These are phyloP conservation scores for Pan paniscus DNA, from an alignment of 2,113 vertebrate species.

Conservation along the genomic window DNA sequence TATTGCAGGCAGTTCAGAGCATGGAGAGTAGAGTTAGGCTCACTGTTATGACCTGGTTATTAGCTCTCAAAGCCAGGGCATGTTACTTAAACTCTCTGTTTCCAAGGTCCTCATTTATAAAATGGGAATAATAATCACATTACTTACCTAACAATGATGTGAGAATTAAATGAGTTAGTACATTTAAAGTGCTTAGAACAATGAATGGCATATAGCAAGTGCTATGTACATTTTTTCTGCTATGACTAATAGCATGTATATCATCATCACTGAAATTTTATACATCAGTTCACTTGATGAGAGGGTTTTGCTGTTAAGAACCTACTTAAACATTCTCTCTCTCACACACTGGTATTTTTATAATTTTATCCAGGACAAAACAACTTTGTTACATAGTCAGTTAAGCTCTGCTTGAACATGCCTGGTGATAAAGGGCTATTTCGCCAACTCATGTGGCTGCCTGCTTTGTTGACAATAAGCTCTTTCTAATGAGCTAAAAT, in stretches of 20 bases:
- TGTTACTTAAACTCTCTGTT: background rate
- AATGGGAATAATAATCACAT: background rate
- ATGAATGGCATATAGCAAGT: background rate
- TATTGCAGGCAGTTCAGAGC: background rate
- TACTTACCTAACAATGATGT: background rate
- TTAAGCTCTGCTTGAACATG: background rate
- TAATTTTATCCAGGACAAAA: background rate
- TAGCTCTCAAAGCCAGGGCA: background rate
- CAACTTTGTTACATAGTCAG: background rate
- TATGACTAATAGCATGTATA: background rate
- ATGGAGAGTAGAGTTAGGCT: no score
- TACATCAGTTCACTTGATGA: background rate
- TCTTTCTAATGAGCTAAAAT: slow-evolving; percentile 25
- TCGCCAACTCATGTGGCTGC: background rate
- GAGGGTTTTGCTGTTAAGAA: background rate
- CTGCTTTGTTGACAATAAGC: background rate
- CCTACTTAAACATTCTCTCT: background rate
- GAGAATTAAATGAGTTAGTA: background rate
- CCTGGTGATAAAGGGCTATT: background rate
- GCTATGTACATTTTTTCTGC: background rate
- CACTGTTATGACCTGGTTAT: background rate
- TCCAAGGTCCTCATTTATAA: background rate
- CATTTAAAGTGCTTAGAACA: background rate
- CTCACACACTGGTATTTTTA: background rate
- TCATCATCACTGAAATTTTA: background rate